Conservation (phyloP, 2,113 vertebrate species). For the Ahaetulla prasina region DNA sequence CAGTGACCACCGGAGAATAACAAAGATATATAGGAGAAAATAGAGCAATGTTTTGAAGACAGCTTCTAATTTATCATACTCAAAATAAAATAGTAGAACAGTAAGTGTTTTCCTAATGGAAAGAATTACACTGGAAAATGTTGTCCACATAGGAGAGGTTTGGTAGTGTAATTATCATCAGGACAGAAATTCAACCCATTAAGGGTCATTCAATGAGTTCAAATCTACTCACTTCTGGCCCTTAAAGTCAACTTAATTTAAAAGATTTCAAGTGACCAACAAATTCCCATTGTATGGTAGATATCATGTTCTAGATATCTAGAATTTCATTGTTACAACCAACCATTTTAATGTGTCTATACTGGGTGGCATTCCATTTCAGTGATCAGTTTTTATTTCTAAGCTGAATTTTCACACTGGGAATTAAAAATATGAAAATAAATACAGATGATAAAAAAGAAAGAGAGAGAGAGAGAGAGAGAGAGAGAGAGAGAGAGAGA, state of each 20-base stretch:
- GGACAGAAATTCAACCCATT: slow-evolving; percentile 27
- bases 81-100: slow-evolving; percentile 1
- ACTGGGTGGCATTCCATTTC: background rate
- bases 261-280: slow-evolving; percentile 10
- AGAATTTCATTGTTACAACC: background rate
- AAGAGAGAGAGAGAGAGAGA: fast-evolving
- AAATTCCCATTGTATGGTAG: background rate
- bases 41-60: slow-evolving; percentile 11
- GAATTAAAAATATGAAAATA: background rate
- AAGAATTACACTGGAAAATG: slow-evolving; percentile 19
- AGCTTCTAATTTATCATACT: background rate
- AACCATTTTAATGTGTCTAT: background rate
- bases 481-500: no score
- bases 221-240: slow-evolving; percentile 13
- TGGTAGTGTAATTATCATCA: slow-evolving; percentile 13
- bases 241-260: background rate
- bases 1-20: background rate
- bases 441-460: background rate
- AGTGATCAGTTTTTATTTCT: background rate
- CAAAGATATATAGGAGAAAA: slow-evolving; percentile 14
- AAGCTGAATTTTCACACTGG: background rate
- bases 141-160: background rate
- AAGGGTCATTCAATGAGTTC: slow-evolving; percentile 6
- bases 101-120: background rate
- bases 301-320: background rate